Base-by-base conservation (phyloP, 2,888 invertebrate genomes). In the Pollenia griseotomentosa region DNA sequence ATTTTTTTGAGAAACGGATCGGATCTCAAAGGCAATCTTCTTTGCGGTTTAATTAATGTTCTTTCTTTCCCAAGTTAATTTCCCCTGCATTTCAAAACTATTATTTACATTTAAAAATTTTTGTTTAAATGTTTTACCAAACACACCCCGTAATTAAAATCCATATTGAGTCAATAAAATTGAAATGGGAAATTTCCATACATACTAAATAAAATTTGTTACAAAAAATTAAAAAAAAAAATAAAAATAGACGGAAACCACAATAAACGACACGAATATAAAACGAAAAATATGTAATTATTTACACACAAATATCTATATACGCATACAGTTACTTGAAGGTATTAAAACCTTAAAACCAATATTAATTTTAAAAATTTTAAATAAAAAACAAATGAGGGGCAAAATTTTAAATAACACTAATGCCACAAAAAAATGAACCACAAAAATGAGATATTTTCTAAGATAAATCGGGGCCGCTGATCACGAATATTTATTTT, bases 241-340 rank as follows among this genome's bases (percentile, higher is more conserved):
- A 12, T 16, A 46, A 33, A 66, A 33, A 42, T 59, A 73, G 23
- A 53, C 48, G 33, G 74, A 53, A 65, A 77, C 63, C 53, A 12
- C 65, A 66, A 77, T 61, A 66, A 55, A 57, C 14, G 66, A 55
- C 77, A 66, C 66, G 55, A 68, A 78, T 68, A 53, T 51, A 48
- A 10, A 11, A 44, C 14, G 51, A 59, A 51, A 46, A 19, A 8
- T 16, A 78, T 70, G 16, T 51, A 71, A 44, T 57, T 80, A 80
- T 61, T 79, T 61, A 42, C 12, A 8, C 53, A 71, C 44, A 80
- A 53, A 61, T 80, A 53, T 71, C 71, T 70, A 53, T 42, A 23
- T 57, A 55, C 40, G 19, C 61, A 46, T 33, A n/a, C 70, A 70
- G 68, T 23, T 7, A 68, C n/a, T 66, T 78, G 11, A 78, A 68